Percentiles rank a stretch among this genome's conserved stretches.
Conservation (phyloP, 2,797 vertebrate genomes). For the Peromyscus aztecus region DNA sequence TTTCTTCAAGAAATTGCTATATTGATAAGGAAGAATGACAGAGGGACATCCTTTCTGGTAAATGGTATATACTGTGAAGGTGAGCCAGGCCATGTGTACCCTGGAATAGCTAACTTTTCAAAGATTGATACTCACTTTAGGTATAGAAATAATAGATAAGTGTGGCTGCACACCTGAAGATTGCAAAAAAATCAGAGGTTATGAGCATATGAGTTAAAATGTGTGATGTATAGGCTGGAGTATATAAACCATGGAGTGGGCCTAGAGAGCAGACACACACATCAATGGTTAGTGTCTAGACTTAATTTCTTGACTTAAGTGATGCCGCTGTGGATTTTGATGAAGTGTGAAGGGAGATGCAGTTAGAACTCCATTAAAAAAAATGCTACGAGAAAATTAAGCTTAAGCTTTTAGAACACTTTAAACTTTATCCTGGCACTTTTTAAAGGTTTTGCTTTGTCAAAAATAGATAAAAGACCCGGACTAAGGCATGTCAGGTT, state of each 20-base stretch:
- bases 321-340: slow-evolving; percentile 13
- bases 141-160: neutral
- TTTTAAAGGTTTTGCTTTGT: neutral
- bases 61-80: neutral
- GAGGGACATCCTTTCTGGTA: neutral
- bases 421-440: neutral
- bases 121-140: neutral
- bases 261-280: neutral
- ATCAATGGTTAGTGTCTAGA: neutral
- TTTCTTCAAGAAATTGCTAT: neutral
- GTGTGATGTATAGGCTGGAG: neutral
- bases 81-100: neutral
- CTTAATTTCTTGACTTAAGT: neutral
- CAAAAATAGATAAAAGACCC: neutral
- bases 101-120: neutral
- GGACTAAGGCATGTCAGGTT: neutral
- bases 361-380: neutral
- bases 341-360: neutral
- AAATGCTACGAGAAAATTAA: neutral
- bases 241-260: neutral
- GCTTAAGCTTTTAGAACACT: neutral
- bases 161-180: neutral
- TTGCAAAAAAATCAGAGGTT: neutral
- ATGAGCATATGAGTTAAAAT: neutral
- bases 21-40: neutral